Conservation (phyloP, 2,888 invertebrate genomes). For the Tortricodes alternella region DNA sequence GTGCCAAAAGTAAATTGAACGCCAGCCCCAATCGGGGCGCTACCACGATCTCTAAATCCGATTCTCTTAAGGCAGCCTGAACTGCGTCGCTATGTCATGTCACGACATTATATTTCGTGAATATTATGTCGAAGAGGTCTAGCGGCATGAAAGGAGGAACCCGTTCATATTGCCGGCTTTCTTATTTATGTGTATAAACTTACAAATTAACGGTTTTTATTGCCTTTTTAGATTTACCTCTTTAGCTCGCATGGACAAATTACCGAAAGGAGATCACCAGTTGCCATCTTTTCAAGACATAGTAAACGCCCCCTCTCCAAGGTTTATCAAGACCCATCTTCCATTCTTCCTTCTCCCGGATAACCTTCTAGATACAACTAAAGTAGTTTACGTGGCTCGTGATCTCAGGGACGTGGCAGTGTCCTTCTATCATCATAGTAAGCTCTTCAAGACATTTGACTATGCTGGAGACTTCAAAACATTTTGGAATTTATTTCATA, state of each 20-base stretch:
- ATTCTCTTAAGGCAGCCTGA: too few relatives aligned
- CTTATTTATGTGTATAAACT: too few relatives aligned
- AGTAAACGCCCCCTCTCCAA: conserved; percentile 45
- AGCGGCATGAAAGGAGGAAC: too few relatives aligned
- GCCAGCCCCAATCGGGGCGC: too few relatives aligned
- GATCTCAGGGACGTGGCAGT: conserved; percentile 89
- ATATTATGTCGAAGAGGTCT: too few relatives aligned
- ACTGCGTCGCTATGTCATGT: too few relatives aligned
- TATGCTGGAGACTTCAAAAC: conserved; percentile 82
- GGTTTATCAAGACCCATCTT: conserved; percentile 80
- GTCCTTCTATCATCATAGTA: conserved; percentile 87
- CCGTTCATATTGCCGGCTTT: too few relatives aligned
- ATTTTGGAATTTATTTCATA: conserved; percentile 84
- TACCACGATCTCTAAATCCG: too few relatives aligned
- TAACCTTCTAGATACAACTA: conserved; percentile 52
- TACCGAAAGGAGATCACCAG: too few relatives aligned
- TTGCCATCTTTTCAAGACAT: not conserved
- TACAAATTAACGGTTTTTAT: not conserved
- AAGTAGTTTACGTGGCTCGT: conserved; percentile 84
- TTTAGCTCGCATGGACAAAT: not conserved
- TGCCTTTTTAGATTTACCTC: not conserved
- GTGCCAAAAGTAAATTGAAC: too few relatives aligned
- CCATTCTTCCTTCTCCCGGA: conserved; percentile 72
- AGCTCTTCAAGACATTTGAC: conserved; percentile 82
- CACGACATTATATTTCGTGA: too few relatives aligned